Evolutionary conservation across 2,888 invertebrate genomes (phyloP), one percentile per base, ranked within the genome.

Genomic region (Tachina lurida): DNA sequence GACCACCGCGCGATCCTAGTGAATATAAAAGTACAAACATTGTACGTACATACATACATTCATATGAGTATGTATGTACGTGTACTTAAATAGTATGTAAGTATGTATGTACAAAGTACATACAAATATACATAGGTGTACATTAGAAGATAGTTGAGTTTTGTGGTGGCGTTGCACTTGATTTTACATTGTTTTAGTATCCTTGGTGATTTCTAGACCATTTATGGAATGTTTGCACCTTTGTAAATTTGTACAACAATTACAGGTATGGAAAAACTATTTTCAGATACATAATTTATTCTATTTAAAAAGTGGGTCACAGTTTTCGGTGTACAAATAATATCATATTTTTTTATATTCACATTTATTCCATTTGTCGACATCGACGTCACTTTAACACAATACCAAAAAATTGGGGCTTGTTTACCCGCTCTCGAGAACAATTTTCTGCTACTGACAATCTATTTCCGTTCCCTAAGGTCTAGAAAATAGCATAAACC

Each of bases 201-300:
- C 88, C 88, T 88, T 82, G 88, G 87, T 87, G 86, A 87, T 84
- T 71, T 65, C 60, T 76, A 67, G 68, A 67, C 73, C 56, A 79
- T 31, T 80, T 65, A 86, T 79, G 71, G 65, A 71, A 73, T 71
- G 75, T 86, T 86, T 83, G 70, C 80, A 80, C 76, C 52, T 84
- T 74, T 39, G 17, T 22, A 45, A 19, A 9, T 9, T 15, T 47
- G 43, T 39, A 68, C 22, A 17, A 5, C 1, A 54, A 10, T 45
- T 10, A 47, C 19, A 41, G n/a, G 10, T 39, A 39, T 39, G 39
- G 2, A 73, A 22, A 73, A 63, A 9, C 8, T 17, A 13, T 19
- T 12, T 13, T 43, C 9, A 1, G 7, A 7, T 7, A 31, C 7
- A 31, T 31, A 31, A 31, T 31, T 31, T 31, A 31, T 31, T 31